A percentile compares a stretch with the other conserved stretches of the same genome.
Evolutionary conservation across 2,113 vertebrate species (phyloP).

Genomic region (Heterochromis multidens): DNA sequence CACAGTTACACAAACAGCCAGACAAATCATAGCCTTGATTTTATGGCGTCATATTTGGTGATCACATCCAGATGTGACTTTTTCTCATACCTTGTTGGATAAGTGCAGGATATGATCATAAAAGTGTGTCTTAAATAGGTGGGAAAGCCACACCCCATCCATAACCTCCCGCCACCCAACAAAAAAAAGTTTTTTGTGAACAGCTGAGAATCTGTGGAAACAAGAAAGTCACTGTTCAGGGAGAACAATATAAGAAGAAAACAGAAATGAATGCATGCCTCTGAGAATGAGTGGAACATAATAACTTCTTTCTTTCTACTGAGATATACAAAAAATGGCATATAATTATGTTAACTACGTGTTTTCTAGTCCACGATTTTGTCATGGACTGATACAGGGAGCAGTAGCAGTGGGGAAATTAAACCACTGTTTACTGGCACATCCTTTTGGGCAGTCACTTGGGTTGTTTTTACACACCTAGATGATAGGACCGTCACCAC

Average conservation of each 20-base stretch:
- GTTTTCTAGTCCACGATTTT: neutral
- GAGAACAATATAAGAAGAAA: neutral
- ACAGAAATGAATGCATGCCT: neutral
- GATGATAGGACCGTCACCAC: neutral
- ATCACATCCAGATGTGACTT: constrained; percentile 22
- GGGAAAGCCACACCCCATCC: neutral
- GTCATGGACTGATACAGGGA: neutral
- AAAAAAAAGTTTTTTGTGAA: neutral
- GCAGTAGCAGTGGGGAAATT: neutral
- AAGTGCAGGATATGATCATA: neutral
- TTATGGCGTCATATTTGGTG: neutral
- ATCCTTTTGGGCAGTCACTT: neutral
- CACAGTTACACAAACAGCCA: neutral
- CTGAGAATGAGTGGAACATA: neutral
- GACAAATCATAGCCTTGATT: neutral
- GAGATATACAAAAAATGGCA: neutral
- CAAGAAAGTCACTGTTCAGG: constrained; percentile 9
- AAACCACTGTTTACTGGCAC: neutral
- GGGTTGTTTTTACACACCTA: neutral
- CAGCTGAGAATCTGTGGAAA: neutral
- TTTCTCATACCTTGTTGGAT: neutral
- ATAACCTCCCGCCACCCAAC: neutral
- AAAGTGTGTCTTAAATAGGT: neutral
- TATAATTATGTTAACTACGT: neutral
- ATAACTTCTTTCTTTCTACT: neutral